These are phyloP conservation scores for Metridium senile DNA, from an alignment of 92 coral and sea anemone genomes.

Conservation along the genomic window DNA sequence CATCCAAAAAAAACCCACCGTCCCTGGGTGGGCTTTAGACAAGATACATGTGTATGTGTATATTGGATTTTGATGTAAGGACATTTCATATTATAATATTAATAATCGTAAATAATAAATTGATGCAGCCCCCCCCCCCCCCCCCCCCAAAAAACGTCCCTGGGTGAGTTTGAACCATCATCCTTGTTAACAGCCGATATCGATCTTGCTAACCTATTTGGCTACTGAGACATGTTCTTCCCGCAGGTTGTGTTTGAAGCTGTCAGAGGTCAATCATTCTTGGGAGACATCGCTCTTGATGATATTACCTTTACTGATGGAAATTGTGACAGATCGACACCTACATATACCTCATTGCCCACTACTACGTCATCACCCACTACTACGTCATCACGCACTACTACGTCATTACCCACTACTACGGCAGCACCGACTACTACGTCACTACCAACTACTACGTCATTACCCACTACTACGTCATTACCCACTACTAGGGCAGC, in stretches of 20 bases:
- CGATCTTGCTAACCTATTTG: background rate
- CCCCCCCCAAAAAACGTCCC: background rate
- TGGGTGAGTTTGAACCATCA: background rate
- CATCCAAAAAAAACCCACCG: no score
- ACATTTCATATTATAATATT: no score
- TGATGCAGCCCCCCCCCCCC: no score
- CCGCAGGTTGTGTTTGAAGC: slow-evolving; percentile 58
- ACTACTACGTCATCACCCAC: slow-evolving; percentile 1
- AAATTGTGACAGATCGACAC: slow-evolving; percentile 1
- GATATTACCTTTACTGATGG: slow-evolving; percentile 48
- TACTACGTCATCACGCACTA: slow-evolving; percentile 8
- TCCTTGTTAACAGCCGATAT: background rate
- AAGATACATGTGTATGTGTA: no score
- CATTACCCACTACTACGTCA: slow-evolving; percentile 17
- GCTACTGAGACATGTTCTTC: background rate
- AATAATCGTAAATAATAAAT: no score
- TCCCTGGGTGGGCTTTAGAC: slow-evolving; percentile 61
- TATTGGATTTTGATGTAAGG: no score
- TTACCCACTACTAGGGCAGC: slow-evolving; percentile 15
- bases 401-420: background rate
- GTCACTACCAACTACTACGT: slow-evolving; percentile 6
- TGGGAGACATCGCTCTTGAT: slow-evolving; percentile 63
- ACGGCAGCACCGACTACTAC: slow-evolving; percentile 4
- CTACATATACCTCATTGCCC: slow-evolving; percentile 11
- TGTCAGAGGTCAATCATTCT: slow-evolving; percentile 33